Percentiles rank a stretch among this genome's conserved stretches.
phyloP scores from a whole-genome alignment of 2,113 vertebrate genomes.

The Motacilla tschutschensis region DNA sequence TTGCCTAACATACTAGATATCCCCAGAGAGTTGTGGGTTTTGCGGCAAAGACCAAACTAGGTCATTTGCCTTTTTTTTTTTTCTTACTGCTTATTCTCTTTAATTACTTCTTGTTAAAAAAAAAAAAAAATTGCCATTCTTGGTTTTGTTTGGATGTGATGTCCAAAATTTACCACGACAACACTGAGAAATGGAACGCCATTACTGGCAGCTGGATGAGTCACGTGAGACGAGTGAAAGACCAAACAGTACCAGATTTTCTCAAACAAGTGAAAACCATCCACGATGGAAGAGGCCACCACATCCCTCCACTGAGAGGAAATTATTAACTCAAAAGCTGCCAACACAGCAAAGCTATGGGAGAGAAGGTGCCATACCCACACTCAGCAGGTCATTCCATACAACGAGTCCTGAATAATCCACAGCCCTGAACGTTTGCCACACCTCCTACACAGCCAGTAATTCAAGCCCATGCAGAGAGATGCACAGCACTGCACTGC shows the following conservation, averaged over 20 bases:
- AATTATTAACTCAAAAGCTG: constrained; percentile 25
- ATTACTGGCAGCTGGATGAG: constrained; percentile 40
- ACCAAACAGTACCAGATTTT: constrained; percentile 44
- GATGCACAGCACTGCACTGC: not conserved
- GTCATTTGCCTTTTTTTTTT: constrained; percentile 53
- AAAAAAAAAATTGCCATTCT: constrained; percentile 29
- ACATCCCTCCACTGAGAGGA: not conserved
- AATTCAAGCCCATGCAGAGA: not conserved
- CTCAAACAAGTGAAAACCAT: constrained; percentile 52
- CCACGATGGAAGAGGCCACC: not conserved
- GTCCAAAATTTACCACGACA: constrained; percentile 58
- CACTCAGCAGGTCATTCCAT: not conserved
- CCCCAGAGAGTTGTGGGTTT: constrained; percentile 57
- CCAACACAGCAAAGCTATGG: not conserved
- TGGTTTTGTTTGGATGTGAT: constrained; percentile 34
- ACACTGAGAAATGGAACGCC: constrained; percentile 35
- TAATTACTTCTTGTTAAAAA: constrained; percentile 32
- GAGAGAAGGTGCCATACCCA: not conserved
- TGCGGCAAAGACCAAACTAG: constrained; percentile 57
- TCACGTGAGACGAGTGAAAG: not conserved
- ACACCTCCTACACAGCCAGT: not conserved
- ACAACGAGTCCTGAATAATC: fast-evolving
- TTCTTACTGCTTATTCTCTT: constrained; percentile 36
- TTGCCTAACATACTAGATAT: constrained; percentile 55
- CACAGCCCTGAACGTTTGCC: not conserved